Conservation (phyloP, 2,888 invertebrate species). For the Platycheirus albimanus region DNA sequence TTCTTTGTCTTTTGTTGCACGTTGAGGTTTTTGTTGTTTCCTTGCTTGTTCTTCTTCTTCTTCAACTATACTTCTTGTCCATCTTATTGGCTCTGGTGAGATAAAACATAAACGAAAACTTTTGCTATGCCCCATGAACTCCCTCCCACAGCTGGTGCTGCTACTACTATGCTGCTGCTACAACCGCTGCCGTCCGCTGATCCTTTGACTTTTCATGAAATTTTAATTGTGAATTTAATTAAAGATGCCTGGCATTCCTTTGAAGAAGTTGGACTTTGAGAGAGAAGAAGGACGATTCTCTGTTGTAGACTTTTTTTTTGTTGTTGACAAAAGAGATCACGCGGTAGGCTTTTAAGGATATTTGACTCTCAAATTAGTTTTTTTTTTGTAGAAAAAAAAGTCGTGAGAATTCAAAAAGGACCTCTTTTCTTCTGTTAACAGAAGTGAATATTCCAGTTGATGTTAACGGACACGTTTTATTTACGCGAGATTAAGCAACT, state of each 20-base stretch:
- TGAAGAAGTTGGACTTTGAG: constrained; percentile 75
- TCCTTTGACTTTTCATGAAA: constrained; percentile 76
- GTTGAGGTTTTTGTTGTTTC: constrained; percentile 49
- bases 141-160: not conserved
- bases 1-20: constrained; percentile 46
- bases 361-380: constrained; percentile 57
- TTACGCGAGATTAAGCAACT: constrained; percentile 77
- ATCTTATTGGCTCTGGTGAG: constrained; percentile 61
- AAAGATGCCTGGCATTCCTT: constrained; percentile 79
- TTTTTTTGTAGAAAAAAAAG: not conserved
- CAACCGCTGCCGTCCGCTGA: constrained; percentile 14
- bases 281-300: constrained; percentile 8
- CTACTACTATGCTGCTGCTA: no score
- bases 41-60: constrained; percentile 21
- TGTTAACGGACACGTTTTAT: constrained; percentile 75
- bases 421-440: constrained; percentile 43
- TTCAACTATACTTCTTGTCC: constrained; percentile 44
- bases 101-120: constrained; percentile 58
- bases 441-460: constrained; percentile 69
- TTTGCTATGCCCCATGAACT: constrained; percentile 20
- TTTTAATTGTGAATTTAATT: constrained; percentile 80
- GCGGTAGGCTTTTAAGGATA: constrained; percentile 48
- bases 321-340: constrained; percentile 70
- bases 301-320: constrained; percentile 19
- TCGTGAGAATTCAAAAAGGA: constrained; percentile 8